Evolutionary conservation across 2,113 vertebrate species (phyloP).

Genomic region (Brachypodius melanocephalos): DNA sequence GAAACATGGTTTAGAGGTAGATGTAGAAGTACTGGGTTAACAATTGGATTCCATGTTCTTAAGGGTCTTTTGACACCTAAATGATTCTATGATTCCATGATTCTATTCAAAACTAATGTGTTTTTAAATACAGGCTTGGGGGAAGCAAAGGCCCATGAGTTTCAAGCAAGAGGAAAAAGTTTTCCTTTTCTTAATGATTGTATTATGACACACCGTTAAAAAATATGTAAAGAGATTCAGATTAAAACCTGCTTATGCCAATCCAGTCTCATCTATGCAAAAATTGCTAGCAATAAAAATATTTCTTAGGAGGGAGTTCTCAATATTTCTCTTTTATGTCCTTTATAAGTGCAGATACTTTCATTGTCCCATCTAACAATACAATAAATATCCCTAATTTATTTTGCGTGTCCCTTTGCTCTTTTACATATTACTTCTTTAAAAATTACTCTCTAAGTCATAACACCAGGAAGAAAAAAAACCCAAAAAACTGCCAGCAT

Average conservation of each 20-base stretch:
- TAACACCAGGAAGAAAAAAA: neutral
- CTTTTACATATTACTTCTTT: neutral
- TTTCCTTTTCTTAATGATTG: neutral
- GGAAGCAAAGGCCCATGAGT: neutral
- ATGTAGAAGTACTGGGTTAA: neutral
- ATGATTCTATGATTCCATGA: neutral
- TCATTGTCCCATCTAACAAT: neutral
- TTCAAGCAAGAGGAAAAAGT: neutral
- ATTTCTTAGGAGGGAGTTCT: neutral
- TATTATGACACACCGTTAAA: neutral
- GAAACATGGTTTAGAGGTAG: neutral
- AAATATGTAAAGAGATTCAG: neutral
- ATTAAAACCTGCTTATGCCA: slow-evolving; percentile 22
- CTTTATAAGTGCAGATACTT: neutral
- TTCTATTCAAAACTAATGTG: neutral
- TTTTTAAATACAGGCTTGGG: neutral
- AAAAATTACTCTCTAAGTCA: neutral
- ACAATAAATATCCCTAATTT: neutral
- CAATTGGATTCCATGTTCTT: neutral
- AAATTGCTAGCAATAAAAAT: slow-evolving; percentile 30
- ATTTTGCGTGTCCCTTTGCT: neutral
- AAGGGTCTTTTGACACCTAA: neutral
- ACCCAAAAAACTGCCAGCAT: fast-evolving
- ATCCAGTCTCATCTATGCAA: neutral
- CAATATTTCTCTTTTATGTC: slow-evolving; percentile 15